Percentiles rank a stretch among this genome's conserved stretches.
These are phyloP conservation scores for Mormyrus proboscirostris DNA, from an alignment of 2,797 vertebrate genomes.

Conservation along the genomic window DNA sequence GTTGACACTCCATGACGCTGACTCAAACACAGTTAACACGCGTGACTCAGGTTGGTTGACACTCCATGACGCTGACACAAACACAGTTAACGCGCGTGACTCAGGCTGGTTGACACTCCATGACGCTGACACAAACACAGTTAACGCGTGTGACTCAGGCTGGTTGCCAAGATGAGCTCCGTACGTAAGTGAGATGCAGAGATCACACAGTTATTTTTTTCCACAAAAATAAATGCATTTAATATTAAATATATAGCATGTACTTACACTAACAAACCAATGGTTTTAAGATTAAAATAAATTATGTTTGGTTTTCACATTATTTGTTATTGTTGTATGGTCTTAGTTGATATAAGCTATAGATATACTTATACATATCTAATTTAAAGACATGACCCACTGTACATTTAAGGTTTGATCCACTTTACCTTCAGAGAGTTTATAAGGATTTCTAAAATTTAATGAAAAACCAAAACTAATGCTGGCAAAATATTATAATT, in stretches of 20 bases:
- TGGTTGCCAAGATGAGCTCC: not conserved
- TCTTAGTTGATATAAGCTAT: not conserved
- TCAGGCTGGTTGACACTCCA: too few species aligned
- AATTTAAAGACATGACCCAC: not conserved
- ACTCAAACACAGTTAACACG: too few species aligned
- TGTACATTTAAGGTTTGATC: not conserved
- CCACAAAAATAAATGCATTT: not conserved
- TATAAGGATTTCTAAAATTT: not conserved
- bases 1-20: too few species aligned
- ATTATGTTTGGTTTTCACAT: not conserved
- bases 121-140: not conserved
- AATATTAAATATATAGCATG: not conserved
- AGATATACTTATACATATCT: not conserved
- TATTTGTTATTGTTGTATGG: not conserved
- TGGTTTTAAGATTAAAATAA: not conserved
- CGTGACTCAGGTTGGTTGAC: too few species aligned
- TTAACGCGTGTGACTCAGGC: not conserved
- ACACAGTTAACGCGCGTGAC: too few species aligned
- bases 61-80: too few species aligned
- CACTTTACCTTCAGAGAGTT: not conserved
- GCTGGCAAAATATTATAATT: not conserved
- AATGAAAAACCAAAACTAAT: not conserved
- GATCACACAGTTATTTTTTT: not conserved
- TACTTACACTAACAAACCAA: not conserved
- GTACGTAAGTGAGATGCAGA: not conserved